Evolutionary conservation across 1,140 invertebrate species (phyloP).

Genomic region (Oreohelix idahoensis): DNA sequence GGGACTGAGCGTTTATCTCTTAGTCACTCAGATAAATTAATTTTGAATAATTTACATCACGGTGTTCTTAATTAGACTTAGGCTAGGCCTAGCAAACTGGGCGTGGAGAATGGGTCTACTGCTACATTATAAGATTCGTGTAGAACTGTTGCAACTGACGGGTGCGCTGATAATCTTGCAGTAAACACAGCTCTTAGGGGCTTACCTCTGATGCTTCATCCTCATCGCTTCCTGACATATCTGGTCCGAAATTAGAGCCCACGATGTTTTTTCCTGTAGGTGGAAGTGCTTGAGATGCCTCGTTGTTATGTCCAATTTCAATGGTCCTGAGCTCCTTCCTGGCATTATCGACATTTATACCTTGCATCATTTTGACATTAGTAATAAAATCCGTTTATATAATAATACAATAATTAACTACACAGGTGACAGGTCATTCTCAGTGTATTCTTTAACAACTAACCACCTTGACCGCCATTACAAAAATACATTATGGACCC

Average conservation of each 20-base stretch:
- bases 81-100: too few species aligned
- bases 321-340: slow-evolving; percentile 73
- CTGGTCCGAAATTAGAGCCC: slow-evolving; percentile 87
- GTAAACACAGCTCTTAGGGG: neutral
- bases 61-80: too few species aligned
- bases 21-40: too few species aligned
- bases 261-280: slow-evolving; percentile 75
- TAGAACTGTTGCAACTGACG: too few species aligned
- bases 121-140: too few species aligned
- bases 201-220: slow-evolving; percentile 92
- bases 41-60: too few species aligned
- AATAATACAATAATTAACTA: slow-evolving; percentile 31
- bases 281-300: slow-evolving; percentile 56
- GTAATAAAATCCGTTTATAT: slow-evolving; percentile 34
- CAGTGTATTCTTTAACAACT: slow-evolving; percentile 49
- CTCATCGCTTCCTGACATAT: slow-evolving; percentile 92
- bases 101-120: too few species aligned
- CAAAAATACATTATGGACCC: slow-evolving; percentile 61
- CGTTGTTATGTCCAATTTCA: slow-evolving; percentile 63
- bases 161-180: neutral
- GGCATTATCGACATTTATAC: slow-evolving; percentile 84
- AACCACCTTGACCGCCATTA: slow-evolving; percentile 72
- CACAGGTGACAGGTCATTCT: slow-evolving; percentile 46
- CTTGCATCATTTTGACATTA: slow-evolving; percentile 82
- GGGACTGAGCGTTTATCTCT: too few species aligned